A percentile compares a stretch with the other conserved stretches of the same genome.
Conservation (phyloP, 2,888 invertebrate genomes). For the Ethmia dodecea region DNA sequence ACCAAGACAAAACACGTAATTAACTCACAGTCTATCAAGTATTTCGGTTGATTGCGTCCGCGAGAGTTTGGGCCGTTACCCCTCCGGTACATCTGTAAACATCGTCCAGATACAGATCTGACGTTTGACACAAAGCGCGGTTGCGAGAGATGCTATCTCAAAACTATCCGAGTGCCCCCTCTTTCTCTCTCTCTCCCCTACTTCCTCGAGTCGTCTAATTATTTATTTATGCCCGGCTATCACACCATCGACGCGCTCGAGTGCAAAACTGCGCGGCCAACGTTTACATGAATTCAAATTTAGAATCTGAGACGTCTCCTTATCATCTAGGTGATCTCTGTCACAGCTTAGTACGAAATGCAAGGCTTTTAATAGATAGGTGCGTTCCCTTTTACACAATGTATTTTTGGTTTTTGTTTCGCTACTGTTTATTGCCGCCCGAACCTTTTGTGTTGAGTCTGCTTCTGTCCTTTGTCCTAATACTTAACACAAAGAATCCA, state of each 20-base stretch:
- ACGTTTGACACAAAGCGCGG: slow-evolving; percentile 78
- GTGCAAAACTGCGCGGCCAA: slow-evolving; percentile 54
- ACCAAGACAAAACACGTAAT: slow-evolving; percentile 55
- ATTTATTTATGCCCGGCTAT: slow-evolving; percentile 73
- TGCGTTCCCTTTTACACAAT: slow-evolving; percentile 21
- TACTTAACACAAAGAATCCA: slow-evolving; percentile 26
- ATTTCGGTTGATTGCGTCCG: slow-evolving; percentile 63
- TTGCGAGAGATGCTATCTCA: slow-evolving; percentile 67
- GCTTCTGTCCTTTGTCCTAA: slow-evolving; percentile 23
- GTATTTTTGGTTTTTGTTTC: slow-evolving; percentile 8
- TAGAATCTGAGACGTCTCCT: slow-evolving; percentile 49
- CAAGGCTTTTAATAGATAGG: slow-evolving; percentile 26
- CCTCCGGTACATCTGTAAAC: slow-evolving; percentile 75
- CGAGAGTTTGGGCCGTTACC: slow-evolving; percentile 62
- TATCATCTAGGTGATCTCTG: slow-evolving; percentile 65
- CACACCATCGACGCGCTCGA: slow-evolving; percentile 70
- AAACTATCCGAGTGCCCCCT: slow-evolving; percentile 57
- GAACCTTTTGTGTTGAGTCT: slow-evolving; percentile 12
- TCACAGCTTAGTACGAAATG: slow-evolving; percentile 43
- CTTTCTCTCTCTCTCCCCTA: slow-evolving; percentile 21
- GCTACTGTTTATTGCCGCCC: slow-evolving; percentile 12
- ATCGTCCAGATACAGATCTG: slow-evolving; percentile 71
- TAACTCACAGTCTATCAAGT: slow-evolving; percentile 56
- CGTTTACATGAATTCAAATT: slow-evolving; percentile 64
- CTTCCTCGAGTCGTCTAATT: slow-evolving; percentile 70